These are phyloP conservation scores for Charina bottae DNA, from an alignment of 2,113 vertebrate genomes.

Conservation along the genomic window DNA sequence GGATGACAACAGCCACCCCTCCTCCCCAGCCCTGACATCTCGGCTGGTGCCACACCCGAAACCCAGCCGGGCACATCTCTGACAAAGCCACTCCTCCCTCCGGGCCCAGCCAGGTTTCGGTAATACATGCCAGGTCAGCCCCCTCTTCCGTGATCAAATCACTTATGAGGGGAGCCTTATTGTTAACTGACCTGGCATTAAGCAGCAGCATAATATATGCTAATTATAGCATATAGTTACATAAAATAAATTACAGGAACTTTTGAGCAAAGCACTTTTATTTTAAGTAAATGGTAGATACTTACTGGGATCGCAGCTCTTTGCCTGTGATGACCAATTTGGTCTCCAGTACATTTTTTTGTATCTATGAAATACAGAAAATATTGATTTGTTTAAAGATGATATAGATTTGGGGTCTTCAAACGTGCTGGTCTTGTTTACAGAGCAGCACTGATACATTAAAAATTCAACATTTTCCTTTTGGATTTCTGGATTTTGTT, in stretches of 20 bases:
- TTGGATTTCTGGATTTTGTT: background rate
- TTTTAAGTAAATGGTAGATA: background rate
- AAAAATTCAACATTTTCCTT: background rate
- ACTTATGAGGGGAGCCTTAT: too few species aligned
- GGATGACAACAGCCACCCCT: too few species aligned
- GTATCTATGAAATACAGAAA: slow-evolving; percentile 65
- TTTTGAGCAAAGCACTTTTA: background rate
- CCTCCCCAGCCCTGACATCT: too few species aligned
- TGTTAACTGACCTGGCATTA: too few species aligned
- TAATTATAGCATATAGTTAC: background rate
- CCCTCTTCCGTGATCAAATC: too few species aligned
- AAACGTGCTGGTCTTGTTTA: background rate
- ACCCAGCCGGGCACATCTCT: too few species aligned
- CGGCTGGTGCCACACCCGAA: too few species aligned
- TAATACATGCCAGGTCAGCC: too few species aligned
- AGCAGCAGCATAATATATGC: too few species aligned
- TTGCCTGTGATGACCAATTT: slow-evolving; percentile 82
- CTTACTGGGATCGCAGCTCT: slow-evolving; percentile 88
- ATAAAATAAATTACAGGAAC: background rate
- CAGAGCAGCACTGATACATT: background rate
- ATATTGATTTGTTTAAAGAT: background rate
- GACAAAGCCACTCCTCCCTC: too few species aligned
- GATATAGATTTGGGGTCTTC: background rate
- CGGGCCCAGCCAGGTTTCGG: too few species aligned
- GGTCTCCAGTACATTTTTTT: slow-evolving; percentile 81